These are phyloP conservation scores for Chroicocephalus ridibundus DNA, from an alignment of 2,113 vertebrate genomes.

Conservation along the genomic window DNA sequence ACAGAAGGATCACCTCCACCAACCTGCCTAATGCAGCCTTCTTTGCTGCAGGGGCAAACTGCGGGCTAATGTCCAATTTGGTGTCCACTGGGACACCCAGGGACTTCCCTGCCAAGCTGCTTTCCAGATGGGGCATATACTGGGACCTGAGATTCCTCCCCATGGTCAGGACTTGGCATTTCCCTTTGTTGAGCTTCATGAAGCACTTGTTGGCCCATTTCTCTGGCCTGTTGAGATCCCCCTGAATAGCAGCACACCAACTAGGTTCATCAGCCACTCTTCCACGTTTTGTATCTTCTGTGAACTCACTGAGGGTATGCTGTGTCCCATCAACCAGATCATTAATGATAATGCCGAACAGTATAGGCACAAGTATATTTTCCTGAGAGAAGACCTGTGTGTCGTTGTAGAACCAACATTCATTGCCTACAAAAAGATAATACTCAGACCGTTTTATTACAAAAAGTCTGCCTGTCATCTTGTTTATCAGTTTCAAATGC, in stretches of 20 bases:
- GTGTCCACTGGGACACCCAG: not conserved
- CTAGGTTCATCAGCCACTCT: not conserved
- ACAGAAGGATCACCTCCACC: not conserved
- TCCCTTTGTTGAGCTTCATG: not conserved
- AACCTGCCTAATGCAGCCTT: not conserved
- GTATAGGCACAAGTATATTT: not conserved
- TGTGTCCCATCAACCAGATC: not conserved
- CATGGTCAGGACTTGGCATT: not conserved
- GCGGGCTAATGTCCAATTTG: fast-evolving
- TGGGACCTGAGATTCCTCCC: not conserved
- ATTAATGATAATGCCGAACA: not conserved
- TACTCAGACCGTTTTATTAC: not conserved
- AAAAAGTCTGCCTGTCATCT: not conserved
- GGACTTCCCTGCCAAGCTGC: not conserved
- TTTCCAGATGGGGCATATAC: not conserved
- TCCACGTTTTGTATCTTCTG: not conserved
- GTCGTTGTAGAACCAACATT: not conserved
- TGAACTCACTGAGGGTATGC: not conserved
- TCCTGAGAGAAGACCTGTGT: not conserved
- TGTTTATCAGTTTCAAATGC: not conserved
- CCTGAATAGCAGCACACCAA: not conserved
- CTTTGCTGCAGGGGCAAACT: not conserved
- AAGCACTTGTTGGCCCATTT: not conserved
- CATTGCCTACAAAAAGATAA: not conserved
- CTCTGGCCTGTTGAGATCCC: not conserved